Evolutionary conservation across 2,113 vertebrate genomes (phyloP).

Genomic region (Hipposideros armiger): DNA sequence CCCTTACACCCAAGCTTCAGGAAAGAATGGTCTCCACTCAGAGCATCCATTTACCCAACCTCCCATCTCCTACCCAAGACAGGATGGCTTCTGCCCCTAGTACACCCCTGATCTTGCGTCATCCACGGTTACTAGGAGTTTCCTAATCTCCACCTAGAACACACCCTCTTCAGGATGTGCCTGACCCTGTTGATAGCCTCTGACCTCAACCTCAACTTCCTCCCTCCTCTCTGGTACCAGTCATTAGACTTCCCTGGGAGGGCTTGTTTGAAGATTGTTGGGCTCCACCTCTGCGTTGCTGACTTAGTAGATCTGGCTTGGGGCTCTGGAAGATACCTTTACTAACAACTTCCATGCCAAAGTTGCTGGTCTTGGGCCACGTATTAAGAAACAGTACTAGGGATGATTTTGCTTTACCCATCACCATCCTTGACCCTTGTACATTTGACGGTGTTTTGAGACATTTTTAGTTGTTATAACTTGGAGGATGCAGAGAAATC

Average conservation of each 20-base stretch:
- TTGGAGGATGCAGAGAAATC: neutral
- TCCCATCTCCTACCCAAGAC: neutral
- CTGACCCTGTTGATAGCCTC: neutral
- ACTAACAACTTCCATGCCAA: neutral
- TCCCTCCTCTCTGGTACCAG: neutral
- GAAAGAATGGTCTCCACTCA: neutral
- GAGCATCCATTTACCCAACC: neutral
- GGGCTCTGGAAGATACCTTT: neutral
- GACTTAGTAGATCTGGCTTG: neutral
- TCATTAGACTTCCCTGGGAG: neutral
- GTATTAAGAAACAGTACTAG: neutral
- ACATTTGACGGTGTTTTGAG: neutral
- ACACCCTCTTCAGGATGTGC: neutral
- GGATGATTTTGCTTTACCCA: neutral
- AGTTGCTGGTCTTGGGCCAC: neutral
- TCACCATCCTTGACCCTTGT: too few species aligned
- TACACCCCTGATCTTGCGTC: neutral
- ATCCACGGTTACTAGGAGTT: neutral
- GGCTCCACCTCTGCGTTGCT: neutral
- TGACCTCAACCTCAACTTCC: neutral
- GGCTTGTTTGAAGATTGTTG: neutral
- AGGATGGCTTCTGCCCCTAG: neutral
- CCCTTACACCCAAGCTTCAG: neutral
- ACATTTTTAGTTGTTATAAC: neutral
- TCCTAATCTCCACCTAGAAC: neutral